Evolutionary conservation across 2,797 vertebrate species (phyloP).

Genomic region (Galagoides demidoff): DNA sequence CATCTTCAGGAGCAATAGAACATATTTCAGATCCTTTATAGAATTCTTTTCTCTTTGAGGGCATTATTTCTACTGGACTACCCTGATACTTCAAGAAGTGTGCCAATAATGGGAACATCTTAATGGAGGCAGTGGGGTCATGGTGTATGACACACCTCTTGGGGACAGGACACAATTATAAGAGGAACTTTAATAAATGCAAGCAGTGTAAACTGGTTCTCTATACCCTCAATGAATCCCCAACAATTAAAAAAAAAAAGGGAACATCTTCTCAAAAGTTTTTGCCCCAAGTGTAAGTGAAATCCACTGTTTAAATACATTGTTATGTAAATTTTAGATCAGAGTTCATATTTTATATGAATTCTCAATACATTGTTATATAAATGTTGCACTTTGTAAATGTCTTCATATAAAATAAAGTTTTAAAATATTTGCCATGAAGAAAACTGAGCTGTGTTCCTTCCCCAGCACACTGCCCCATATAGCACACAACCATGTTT

Average conservation of each 20-base stretch:
- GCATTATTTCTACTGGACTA: neutral
- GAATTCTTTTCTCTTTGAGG: neutral
- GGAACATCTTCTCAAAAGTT: neutral
- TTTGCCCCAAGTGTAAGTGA: neutral
- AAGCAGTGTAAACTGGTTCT: too few relatives aligned
- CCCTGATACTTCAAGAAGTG: neutral
- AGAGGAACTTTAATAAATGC: too few relatives aligned
- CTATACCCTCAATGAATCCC: too few relatives aligned
- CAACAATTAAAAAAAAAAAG: neutral
- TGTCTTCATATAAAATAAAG: neutral
- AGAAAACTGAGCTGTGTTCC: neutral
- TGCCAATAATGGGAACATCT: neutral
- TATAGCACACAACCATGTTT: neutral
- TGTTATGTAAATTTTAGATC: neutral
- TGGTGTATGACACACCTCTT: too few relatives aligned
- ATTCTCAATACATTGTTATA: neutral
- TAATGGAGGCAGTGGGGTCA: too few relatives aligned
- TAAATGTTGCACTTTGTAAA: neutral
- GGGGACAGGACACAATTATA: too few relatives aligned
- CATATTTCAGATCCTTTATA: neutral
- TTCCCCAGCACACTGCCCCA: neutral
- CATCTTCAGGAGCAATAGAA: neutral
- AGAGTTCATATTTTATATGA: neutral
- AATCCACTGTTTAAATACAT: conserved; percentile 7
- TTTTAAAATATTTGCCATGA: conserved; percentile 8